Conservation (phyloP, 2,113 vertebrate genomes). For the Machaerirhynchus nigripectus region DNA sequence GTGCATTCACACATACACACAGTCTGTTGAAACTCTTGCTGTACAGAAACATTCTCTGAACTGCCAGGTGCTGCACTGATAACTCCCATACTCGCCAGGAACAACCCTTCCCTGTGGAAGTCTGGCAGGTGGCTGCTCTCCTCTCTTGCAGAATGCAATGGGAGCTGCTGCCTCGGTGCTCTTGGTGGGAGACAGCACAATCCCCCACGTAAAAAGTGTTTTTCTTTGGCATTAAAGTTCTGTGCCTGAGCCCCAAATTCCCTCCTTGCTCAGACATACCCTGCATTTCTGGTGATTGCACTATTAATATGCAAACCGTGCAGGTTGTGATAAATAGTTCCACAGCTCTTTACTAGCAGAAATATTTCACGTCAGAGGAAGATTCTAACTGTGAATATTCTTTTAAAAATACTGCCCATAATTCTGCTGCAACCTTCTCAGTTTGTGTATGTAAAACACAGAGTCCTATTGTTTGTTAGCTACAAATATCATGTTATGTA, state of each 20-base stretch:
- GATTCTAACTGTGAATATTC: background rate
- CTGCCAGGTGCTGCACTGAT: background rate
- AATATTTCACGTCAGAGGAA: background rate
- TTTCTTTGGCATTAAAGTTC: background rate
- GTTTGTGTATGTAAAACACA: background rate
- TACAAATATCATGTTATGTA: background rate
- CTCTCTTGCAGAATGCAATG: fast-evolving
- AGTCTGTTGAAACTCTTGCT: background rate
- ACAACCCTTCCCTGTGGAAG: fast-evolving
- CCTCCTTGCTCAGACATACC: background rate
- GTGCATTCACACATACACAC: fast-evolving
- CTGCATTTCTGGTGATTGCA: background rate
- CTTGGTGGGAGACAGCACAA: background rate
- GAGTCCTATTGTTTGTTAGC: background rate
- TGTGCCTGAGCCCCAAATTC: background rate
- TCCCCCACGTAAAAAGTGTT: fast-evolving
- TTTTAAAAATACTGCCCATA: conserved; percentile 27
- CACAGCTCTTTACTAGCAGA: background rate
- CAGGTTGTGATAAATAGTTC: background rate
- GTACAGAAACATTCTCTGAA: background rate
- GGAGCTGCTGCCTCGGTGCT: background rate
- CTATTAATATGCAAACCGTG: conserved; percentile 8
- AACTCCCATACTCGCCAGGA: background rate
- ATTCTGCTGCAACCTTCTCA: background rate
- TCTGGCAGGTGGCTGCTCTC: background rate